Percentiles rank a stretch among this genome's conserved stretches.
These are phyloP conservation scores for Drosophila paracracens DNA, from an alignment of 2,888 invertebrate species.

Conservation along the genomic window DNA sequence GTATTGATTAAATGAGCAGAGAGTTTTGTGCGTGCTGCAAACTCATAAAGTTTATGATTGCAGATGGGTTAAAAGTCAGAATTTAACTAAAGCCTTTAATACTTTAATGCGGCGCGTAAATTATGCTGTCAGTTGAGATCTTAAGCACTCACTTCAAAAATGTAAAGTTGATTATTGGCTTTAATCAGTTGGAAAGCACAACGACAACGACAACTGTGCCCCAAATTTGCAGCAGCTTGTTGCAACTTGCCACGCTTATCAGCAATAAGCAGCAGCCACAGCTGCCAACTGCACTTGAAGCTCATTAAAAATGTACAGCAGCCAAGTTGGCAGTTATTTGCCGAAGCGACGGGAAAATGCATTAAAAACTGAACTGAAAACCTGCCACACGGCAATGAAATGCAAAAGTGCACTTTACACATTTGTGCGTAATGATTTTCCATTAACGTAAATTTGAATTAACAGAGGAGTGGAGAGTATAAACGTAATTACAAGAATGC, in stretches of 20 bases:
- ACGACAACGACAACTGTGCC: slow-evolving; percentile 12
- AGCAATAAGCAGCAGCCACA: slow-evolving; percentile 58
- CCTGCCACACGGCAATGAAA: slow-evolving; percentile 44
- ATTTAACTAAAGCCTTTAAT: slow-evolving; percentile 1
- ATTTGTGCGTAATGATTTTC: slow-evolving; percentile 81
- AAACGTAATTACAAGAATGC: slow-evolving; percentile 73
- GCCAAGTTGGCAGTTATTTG: slow-evolving; percentile 54
- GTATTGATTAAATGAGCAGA: slow-evolving; percentile 58
- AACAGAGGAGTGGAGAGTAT: slow-evolving; percentile 60
- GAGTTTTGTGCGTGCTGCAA: slow-evolving; percentile 20
- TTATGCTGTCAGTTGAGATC: not conserved
- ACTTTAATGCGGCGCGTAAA: not conserved
- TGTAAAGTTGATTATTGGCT: not conserved
- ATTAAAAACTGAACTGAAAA: slow-evolving; percentile 58
- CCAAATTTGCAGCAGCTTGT: slow-evolving; percentile 13
- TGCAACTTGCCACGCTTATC: slow-evolving; percentile 58
- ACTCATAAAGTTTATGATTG: slow-evolving; percentile 11
- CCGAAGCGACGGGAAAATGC: slow-evolving; percentile 55
- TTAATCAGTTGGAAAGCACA: slow-evolving; percentile 5
- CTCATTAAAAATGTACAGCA: slow-evolving; percentile 73
- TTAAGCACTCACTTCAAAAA: not conserved
- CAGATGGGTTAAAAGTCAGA: not conserved
- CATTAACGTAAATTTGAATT: slow-evolving; percentile 82
- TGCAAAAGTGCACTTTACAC: slow-evolving; percentile 77
- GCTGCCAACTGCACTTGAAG: slow-evolving; percentile 71